Conservation (phyloP, 2,888 invertebrate genomes). For the Aphodius sticticus region DNA sequence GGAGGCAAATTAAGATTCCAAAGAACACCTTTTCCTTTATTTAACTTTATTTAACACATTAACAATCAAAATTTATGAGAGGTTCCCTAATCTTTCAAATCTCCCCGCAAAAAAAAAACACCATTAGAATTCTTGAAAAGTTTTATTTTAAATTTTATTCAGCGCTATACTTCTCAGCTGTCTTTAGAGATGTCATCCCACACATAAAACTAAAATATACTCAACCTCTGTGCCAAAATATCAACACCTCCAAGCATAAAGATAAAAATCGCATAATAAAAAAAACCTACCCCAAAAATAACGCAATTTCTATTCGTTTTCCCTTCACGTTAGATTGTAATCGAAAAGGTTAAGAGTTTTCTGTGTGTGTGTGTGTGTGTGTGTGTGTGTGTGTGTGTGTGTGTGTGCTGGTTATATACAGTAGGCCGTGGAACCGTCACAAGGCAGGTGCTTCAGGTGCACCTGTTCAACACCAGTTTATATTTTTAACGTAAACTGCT, state of each 20-base stretch:
- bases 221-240: background rate
- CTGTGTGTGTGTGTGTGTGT: background rate
- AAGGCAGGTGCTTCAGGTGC: conserved; percentile 49
- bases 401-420: conserved; percentile 4
- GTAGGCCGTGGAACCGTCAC: conserved; percentile 9
- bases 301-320: conserved; percentile 44
- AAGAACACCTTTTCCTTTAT: background rate
- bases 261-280: background rate
- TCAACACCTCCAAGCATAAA: background rate
- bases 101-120: background rate
- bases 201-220: background rate
- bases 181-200: background rate
- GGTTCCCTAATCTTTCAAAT: background rate
- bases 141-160: background rate
- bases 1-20: background rate
- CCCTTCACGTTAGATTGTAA: conserved; percentile 14
- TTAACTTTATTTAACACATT: background rate
- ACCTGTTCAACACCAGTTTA: conserved; percentile 50
- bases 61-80: background rate
- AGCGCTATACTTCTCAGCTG: background rate
- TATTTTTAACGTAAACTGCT: conserved; percentile 50
- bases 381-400: background rate
- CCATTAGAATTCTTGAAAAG: too few relatives aligned
- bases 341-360: conserved; percentile 10
- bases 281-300: conserved; percentile 34